Evolutionary conservation across 2,113 vertebrate species (phyloP).

Genomic region (rabbit (Oryctolagus cuniculus)): DNA sequence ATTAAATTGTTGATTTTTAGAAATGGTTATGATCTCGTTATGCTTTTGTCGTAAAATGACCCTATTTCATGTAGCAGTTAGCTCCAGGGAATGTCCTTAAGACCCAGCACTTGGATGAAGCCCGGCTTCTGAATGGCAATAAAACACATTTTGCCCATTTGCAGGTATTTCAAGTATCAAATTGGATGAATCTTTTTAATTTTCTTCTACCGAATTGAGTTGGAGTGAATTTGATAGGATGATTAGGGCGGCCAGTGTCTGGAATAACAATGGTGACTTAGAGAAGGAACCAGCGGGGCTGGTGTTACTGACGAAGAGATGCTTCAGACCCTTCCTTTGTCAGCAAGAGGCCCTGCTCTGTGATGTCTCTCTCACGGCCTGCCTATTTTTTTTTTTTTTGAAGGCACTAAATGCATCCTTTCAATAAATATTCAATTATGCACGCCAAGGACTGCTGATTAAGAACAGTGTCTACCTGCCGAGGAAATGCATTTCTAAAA

Average conservation of each 20-base stretch:
- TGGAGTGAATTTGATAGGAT: constrained; percentile 80
- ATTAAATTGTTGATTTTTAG: constrained; percentile 70
- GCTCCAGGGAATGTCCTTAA: constrained; percentile 65
- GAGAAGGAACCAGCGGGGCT: background rate
- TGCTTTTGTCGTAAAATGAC: constrained; percentile 78
- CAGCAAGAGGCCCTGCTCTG: constrained; percentile 11
- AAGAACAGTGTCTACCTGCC: constrained; percentile 69
- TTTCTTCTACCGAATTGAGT: constrained; percentile 78
- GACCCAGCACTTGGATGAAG: constrained; percentile 75
- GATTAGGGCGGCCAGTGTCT: constrained; percentile 68
- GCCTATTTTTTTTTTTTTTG: constrained; percentile 68
- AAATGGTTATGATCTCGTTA: constrained; percentile 69
- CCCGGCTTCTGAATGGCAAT: constrained; percentile 54
- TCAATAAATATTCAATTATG: constrained; percentile 75
- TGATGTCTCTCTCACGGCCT: background rate
- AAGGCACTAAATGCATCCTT: constrained; percentile 64
- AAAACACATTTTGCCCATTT: constrained; percentile 56
- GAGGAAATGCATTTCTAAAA: constrained; percentile 72
- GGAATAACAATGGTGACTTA: constrained; percentile 74
- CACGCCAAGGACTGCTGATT: constrained; percentile 70
- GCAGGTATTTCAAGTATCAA: constrained; percentile 80
- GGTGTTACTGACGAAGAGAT: background rate
- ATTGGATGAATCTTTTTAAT: constrained; percentile 74
- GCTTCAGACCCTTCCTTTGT: constrained; percentile 70
- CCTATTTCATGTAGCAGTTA: constrained; percentile 77